Evolutionary conservation across 2,113 vertebrate species (phyloP).

Genomic region (Tachycineta bicolor): DNA sequence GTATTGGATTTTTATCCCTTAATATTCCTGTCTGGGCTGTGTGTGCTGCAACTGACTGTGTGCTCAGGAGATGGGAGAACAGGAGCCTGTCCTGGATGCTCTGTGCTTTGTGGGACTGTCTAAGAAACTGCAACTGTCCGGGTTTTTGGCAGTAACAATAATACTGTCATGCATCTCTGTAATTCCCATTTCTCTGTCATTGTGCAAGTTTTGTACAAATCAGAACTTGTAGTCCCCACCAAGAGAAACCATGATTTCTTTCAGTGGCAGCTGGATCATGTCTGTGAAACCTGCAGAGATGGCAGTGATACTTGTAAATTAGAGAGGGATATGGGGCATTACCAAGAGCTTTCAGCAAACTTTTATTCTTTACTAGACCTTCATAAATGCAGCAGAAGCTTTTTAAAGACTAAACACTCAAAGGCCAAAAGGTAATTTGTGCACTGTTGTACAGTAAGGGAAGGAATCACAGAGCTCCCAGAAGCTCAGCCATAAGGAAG

Average conservation of each 20-base stretch:
- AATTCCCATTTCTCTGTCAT: neutral
- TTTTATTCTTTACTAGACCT: neutral
- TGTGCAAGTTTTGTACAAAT: neutral
- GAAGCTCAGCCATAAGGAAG: neutral
- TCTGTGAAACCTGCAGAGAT: neutral
- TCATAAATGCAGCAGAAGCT: neutral
- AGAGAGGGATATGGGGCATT: neutral
- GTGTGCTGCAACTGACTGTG: neutral
- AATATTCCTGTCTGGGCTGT: neutral
- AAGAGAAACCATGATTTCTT: neutral
- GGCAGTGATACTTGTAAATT: neutral
- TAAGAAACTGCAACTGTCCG: neutral
- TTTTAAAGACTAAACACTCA: neutral
- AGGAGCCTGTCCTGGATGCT: neutral
- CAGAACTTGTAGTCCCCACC: neutral
- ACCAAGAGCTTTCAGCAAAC: neutral
- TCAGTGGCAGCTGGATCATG: neutral
- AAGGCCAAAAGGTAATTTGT: neutral
- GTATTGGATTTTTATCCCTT: neutral
- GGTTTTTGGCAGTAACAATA: neutral
- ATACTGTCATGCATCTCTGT: neutral
- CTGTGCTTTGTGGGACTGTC: fast-evolving
- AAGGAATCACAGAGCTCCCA: neutral
- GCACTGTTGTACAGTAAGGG: neutral
- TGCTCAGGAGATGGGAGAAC: neutral